Percentiles rank a stretch among this genome's conserved stretches.
phyloP scores from a whole-genome alignment of 53 echinoderm and acorn worm genomes.

The Echinarachnius parma region DNA sequence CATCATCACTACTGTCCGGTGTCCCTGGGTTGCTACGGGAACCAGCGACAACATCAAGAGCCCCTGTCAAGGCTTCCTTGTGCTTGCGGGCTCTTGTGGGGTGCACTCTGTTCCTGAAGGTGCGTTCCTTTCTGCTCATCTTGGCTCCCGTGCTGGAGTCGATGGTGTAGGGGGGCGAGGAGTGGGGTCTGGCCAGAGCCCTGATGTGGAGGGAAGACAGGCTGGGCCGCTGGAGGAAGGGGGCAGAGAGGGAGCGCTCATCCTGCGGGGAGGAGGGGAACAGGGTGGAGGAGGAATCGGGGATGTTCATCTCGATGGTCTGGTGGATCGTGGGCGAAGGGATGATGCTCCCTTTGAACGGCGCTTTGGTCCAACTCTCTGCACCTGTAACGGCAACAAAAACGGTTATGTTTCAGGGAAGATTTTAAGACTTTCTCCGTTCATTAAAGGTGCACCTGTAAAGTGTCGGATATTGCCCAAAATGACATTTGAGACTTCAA shows the following conservation, averaged over 20 bases:
- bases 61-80: too few species aligned
- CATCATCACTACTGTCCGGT: neutral
- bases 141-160: neutral
- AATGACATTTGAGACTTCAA: too few species aligned
- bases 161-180: slow-evolving; percentile 57
- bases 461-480: too few species aligned
- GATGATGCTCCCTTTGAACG: slow-evolving; percentile 51
- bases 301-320: slow-evolving; percentile 49
- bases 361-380: slow-evolving; percentile 57
- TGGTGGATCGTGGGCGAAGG: slow-evolving; percentile 70
- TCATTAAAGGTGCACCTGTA: too few species aligned
- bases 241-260: slow-evolving; percentile 43
- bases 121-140: slow-evolving; percentile 1
- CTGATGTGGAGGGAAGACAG: slow-evolving; percentile 30
- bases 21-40: neutral
- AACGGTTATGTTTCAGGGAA: neutral
- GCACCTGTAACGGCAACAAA: slow-evolving; percentile 42
- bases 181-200: slow-evolving; percentile 46
- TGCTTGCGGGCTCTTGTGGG: slow-evolving; percentile 10
- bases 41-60: slow-evolving; percentile 9
- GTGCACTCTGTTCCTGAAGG: slow-evolving; percentile 60
- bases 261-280: slow-evolving; percentile 7
- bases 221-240: slow-evolving; percentile 55
- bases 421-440: too few species aligned
- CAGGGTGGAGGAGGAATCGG: slow-evolving; percentile 42